phyloP scores from a whole-genome alignment of 2,888 invertebrate species.

The Limenitis camilla region DNA sequence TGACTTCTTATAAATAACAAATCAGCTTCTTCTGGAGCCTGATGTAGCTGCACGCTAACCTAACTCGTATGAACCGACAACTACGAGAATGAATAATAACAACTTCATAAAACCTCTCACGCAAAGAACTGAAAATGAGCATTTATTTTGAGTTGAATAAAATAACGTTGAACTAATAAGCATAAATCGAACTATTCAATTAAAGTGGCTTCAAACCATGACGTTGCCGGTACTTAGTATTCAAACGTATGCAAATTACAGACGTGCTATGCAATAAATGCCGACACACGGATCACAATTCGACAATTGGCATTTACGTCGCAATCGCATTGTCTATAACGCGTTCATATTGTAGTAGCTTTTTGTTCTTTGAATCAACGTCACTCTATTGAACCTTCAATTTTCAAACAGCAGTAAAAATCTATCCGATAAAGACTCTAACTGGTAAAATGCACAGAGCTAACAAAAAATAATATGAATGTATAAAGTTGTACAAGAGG shows the following conservation, averaged over 20 bases:
- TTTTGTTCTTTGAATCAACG: background rate
- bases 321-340: conserved; percentile 50
- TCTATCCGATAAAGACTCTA: too few species aligned
- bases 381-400: background rate
- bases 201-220: conserved; percentile 66
- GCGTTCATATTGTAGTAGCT: conserved; percentile 1
- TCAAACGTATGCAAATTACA: conserved; percentile 74
- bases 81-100: background rate
- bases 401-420: too few species aligned
- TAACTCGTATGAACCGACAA: conserved; percentile 13
- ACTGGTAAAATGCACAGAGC: too few species aligned
- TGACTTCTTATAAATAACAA: conserved; percentile 57
- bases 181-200: conserved; percentile 70
- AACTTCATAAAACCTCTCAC: conserved; percentile 10
- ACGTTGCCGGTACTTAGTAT: conserved; percentile 65
- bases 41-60: conserved; percentile 27
- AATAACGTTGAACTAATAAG: conserved; percentile 51
- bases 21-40: conserved; percentile 32
- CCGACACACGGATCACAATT: conserved; percentile 71
- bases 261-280: conserved; percentile 74
- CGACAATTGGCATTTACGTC: conserved; percentile 69
- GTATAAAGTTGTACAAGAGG: too few species aligned
- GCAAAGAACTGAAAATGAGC: background rate
- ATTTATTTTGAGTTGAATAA: conserved; percentile 33
- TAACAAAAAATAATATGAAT: too few species aligned